Evolutionary conservation across 2,113 vertebrate species (phyloP), one percentile per base, ranked within the genome.

Genomic region (Pteropus alecto): DNA sequence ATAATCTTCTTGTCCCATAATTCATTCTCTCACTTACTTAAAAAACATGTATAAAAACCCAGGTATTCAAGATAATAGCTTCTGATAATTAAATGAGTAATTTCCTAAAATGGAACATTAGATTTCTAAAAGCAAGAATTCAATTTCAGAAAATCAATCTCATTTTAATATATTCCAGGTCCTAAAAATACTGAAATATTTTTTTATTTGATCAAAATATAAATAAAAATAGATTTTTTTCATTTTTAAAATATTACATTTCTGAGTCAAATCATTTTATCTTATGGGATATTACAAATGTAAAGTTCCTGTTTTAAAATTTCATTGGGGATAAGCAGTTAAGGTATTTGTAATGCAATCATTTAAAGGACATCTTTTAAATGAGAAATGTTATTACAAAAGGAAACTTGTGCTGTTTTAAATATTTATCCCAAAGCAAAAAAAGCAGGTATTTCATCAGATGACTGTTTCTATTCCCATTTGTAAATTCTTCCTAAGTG

Each of bases 221-320:
- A 97, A 96, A 93, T 87, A 10, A 95, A 92, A 70, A 58, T 16
- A 35, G 4, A 7, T 93, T 67, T 76, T 38, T 67, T 48, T 13
- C 11, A 84, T 56, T 92, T 77, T 26, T 76, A 88, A 76, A 97
- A 71, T 61, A 81, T 28, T 33, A 79, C 46, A 91, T 76, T 96
- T 92, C 58, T 92, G 26, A 60, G 86, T 90, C 70, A 91, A 61
- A 93, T 88, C 15, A 77, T 86, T 94, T 93, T 81, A 63, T 85
- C 26, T 84, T 90, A 84, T 28, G 21, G 84, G 26, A 87, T 38
- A 60, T 63, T 38, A 87, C 70, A 84, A 93, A 96, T 56, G 9
- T 71, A 48, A 89, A 89, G 54, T 96, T 96, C n/a, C 28, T 89
- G 61, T 76, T 97, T 96, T 60, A 93, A 96, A 92, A 96, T 89